Conservation (phyloP, 64 coral and sea anemone genomes). For the Stichodactyla helianthus region DNA sequence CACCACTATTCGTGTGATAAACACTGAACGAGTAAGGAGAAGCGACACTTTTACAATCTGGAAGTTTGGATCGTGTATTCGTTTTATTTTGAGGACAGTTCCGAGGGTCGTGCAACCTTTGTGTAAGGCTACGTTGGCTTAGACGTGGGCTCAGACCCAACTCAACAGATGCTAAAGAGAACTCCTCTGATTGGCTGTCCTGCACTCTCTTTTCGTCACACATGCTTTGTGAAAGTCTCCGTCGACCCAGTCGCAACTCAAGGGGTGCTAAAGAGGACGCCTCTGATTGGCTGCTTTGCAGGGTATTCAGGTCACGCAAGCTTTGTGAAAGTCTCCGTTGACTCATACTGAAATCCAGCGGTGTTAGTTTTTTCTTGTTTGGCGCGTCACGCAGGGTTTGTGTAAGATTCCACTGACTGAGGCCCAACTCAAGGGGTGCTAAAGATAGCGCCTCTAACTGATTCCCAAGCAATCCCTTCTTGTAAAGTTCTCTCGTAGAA, state of each 20-base stretch:
- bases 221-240: neutral
- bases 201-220: no score
- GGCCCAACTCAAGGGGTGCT: slow-evolving; percentile 16
- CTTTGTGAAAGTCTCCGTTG: neutral
- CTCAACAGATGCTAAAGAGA: no score
- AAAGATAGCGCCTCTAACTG: neutral
- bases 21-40: neutral
- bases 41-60: neutral
- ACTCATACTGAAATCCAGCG: no score
- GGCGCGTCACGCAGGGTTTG: neutral
- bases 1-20: neutral
- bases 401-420: neutral
- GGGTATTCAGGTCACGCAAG: no score
- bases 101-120: neutral
- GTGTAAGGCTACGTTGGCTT: no score
- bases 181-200: no score
- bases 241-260: no score
- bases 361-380: no score
- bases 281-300: no score
- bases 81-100: neutral
- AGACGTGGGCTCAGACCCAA: no score
- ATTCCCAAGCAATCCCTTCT: neutral
- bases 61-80: neutral
- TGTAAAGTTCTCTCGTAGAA: slow-evolving; percentile 12
- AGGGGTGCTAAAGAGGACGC: no score